These are phyloP conservation scores for Pseudopipra pipra DNA, from an alignment of 2,113 vertebrate genomes.

Conservation along the genomic window DNA sequence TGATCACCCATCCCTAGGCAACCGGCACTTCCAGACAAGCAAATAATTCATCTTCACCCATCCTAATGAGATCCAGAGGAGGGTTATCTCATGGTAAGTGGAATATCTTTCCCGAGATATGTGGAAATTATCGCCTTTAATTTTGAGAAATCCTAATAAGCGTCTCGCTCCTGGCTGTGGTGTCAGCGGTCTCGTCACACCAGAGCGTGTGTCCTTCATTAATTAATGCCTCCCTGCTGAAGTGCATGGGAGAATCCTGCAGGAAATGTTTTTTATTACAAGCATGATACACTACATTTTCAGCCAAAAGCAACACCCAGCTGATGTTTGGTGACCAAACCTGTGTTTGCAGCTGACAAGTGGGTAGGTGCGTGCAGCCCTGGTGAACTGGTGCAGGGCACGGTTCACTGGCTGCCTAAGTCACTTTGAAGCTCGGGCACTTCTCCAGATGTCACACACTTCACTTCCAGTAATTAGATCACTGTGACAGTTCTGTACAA, in stretches of 20 bases:
- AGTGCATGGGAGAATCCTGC: neutral
- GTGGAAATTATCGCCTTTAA: neutral
- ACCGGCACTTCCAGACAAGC: neutral
- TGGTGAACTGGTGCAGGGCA: neutral
- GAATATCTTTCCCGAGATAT: neutral
- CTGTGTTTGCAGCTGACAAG: neutral
- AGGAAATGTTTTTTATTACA: neutral
- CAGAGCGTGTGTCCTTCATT: neutral
- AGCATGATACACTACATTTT: neutral
- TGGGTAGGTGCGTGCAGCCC: neutral
- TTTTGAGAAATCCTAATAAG: neutral
- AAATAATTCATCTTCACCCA: slow-evolving; percentile 34
- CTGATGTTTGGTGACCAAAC: neutral
- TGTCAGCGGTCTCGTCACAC: neutral
- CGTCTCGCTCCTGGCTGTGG: neutral
- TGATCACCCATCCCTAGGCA: neutral
- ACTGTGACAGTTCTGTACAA: neutral
- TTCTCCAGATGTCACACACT: slow-evolving; percentile 51
- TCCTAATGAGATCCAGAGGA: slow-evolving; percentile 13
- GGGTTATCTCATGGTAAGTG: neutral
- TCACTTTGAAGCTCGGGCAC: slow-evolving; percentile 18
- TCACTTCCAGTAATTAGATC: slow-evolving; percentile 61
- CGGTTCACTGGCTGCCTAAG: neutral
- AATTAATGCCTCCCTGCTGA: neutral
- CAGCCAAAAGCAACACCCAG: neutral